These are phyloP conservation scores for Monopis laevigella DNA, from an alignment of 2,888 invertebrate genomes.

Conservation along the genomic window DNA sequence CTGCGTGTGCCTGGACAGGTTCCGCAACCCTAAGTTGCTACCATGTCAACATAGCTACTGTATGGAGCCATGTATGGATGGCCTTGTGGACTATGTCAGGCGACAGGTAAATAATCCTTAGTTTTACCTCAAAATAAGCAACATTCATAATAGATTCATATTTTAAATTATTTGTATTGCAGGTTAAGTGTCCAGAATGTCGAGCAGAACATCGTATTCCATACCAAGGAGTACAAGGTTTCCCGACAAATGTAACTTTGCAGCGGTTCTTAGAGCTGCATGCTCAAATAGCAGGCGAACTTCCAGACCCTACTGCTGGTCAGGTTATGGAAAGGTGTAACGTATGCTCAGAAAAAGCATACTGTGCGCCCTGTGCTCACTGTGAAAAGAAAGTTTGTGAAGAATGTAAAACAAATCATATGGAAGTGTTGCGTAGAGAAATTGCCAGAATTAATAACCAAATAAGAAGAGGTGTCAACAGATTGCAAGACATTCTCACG, in stretches of 20 bases:
- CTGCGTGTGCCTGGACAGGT: constrained; percentile 97
- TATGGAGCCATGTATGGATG: constrained; percentile 98
- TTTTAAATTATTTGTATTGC: constrained; percentile 20
- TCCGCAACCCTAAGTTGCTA: constrained; percentile 95
- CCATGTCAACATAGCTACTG: constrained; percentile 99
- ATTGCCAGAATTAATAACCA: constrained; percentile 89
- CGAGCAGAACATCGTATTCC: constrained; percentile 96
- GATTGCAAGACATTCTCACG: constrained; percentile 85
- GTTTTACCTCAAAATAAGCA: neutral
- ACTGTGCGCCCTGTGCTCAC: constrained; percentile 89
- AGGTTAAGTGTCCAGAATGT: constrained; percentile 98
- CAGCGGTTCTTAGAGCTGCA: constrained; percentile 95
- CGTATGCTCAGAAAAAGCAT: constrained; percentile 92
- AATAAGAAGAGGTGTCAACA: constrained; percentile 87
- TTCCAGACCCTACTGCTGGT: constrained; percentile 90
- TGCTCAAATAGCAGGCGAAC: constrained; percentile 90
- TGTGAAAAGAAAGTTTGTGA: constrained; percentile 98
- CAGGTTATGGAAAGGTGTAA: constrained; percentile 94
- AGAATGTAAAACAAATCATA: constrained; percentile 95
- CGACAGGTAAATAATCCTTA: constrained; percentile 79
- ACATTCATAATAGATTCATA: neutral
- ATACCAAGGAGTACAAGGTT: constrained; percentile 92
- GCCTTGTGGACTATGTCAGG: constrained; percentile 93
- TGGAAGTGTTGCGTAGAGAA: constrained; percentile 94
- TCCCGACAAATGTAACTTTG: constrained; percentile 95